These are phyloP conservation scores for Mola mola DNA, from an alignment of 2,113 vertebrate genomes.

Conservation along the genomic window DNA sequence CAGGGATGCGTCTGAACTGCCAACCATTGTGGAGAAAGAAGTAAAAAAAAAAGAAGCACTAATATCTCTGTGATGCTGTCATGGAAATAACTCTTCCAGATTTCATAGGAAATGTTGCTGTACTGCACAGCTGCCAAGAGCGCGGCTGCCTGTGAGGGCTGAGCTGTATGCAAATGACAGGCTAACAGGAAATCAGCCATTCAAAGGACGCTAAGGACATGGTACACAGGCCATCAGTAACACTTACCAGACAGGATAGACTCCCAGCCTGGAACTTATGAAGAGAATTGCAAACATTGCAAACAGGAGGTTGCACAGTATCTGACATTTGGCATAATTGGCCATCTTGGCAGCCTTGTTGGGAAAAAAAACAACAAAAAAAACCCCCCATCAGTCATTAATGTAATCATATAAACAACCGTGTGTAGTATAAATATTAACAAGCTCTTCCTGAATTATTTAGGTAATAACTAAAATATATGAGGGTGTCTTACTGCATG, in stretches of 20 bases:
- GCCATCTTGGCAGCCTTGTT: slow-evolving; percentile 97
- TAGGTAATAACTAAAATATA: not conserved
- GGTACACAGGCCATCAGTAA: slow-evolving; percentile 4
- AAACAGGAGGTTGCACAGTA: slow-evolving; percentile 95
- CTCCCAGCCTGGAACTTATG: slow-evolving; percentile 91
- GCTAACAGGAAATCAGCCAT: slow-evolving; percentile 2
- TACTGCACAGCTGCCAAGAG: not conserved
- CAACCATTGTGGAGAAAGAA: slow-evolving; percentile 40
- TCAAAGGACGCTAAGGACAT: slow-evolving; percentile 14
- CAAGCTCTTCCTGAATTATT: not conserved
- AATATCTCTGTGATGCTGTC: slow-evolving; percentile 17
- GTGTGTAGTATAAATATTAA: not conserved
- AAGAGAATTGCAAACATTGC: slow-evolving; percentile 94
- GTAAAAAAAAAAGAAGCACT: slow-evolving; percentile 4
- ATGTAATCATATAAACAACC: not conserved
- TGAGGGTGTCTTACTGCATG: not conserved
- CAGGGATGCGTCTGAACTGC: slow-evolving; percentile 60
- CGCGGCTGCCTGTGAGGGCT: not conserved
- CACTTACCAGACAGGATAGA: slow-evolving; percentile 96
- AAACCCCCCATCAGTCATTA: slow-evolving; percentile 1
- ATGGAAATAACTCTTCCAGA: no score
- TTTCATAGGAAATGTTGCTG: no score
- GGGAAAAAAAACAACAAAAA: slow-evolving; percentile 57
- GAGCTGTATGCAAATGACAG: slow-evolving; percentile 26
- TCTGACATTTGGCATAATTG: slow-evolving; percentile 98